Evolutionary conservation across 2,113 vertebrate species (phyloP).

Genomic region (Buteo buteo): DNA sequence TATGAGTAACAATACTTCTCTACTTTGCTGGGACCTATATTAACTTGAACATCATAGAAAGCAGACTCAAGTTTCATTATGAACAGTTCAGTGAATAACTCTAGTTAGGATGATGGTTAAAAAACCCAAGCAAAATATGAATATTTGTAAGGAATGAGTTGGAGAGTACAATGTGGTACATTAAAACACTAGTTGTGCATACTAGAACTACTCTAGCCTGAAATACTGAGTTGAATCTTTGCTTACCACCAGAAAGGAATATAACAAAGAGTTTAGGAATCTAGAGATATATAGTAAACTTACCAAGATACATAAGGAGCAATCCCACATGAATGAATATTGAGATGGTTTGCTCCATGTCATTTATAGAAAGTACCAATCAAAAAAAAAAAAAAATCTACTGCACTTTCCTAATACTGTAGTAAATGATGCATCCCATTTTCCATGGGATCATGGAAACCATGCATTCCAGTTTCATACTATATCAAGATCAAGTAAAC

Average conservation of each 20-base stretch:
- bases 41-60: background rate
- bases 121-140: background rate
- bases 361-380: background rate
- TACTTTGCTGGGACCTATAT: background rate
- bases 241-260: background rate
- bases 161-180: background rate
- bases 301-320: background rate
- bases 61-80: background rate
- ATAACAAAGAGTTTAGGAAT: background rate
- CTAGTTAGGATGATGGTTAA: background rate
- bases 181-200: background rate
- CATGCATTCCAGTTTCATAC: background rate
- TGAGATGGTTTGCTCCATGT: background rate
- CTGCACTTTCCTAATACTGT: background rate
- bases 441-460: background rate
- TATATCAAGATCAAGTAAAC: background rate
- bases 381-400: background rate
- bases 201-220: background rate
- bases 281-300: background rate
- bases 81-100: background rate
- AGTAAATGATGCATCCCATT: background rate
- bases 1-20: background rate
- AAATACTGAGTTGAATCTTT: background rate
- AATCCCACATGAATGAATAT: background rate
- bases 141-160: background rate